phyloP scores from a whole-genome alignment of 1,140 invertebrate species.

The Leptoteleia sp. region DNA sequence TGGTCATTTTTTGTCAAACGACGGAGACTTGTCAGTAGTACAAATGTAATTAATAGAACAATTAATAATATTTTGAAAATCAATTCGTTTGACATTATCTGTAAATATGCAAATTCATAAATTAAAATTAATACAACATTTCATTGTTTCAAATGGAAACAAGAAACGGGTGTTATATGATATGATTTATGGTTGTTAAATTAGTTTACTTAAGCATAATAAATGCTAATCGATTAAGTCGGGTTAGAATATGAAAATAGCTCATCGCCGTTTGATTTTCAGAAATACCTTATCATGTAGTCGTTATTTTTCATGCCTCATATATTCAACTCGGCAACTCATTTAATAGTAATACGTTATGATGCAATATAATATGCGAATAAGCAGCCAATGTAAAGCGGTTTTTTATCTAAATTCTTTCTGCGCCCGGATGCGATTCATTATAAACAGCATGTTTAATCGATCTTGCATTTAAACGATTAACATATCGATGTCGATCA shows the following conservation, averaged over 20 bases:
- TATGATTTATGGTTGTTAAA: slow-evolving; percentile 31
- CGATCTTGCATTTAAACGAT: slow-evolving; percentile 31
- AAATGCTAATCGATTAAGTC: slow-evolving; percentile 19
- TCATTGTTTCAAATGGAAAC: slow-evolving; percentile 14
- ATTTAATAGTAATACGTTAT: slow-evolving; percentile 6
- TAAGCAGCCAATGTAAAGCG: slow-evolving; percentile 15
- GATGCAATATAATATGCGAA: slow-evolving; percentile 28
- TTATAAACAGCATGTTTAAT: slow-evolving; percentile 39
- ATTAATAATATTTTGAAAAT: neutral
- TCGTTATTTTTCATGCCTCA: slow-evolving; percentile 32
- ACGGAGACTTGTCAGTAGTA: too few relatives aligned
- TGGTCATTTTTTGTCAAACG: too few relatives aligned
- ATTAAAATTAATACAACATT: neutral
- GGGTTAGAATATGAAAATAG: slow-evolving; percentile 8
- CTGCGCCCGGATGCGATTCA: slow-evolving; percentile 45
- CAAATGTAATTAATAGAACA: neutral
- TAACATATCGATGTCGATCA: slow-evolving; percentile 37
- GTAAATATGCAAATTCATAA: neutral
- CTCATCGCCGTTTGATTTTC: slow-evolving; percentile 23
- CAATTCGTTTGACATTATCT: neutral
- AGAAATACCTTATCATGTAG: slow-evolving; percentile 37
- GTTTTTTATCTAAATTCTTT: slow-evolving; percentile 45
- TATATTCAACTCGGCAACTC: neutral
- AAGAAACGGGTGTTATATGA: slow-evolving; percentile 5
- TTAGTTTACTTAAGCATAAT: slow-evolving; percentile 7